Conservation (phyloP, 2,113 vertebrate genomes). For the Equus quagga region DNA sequence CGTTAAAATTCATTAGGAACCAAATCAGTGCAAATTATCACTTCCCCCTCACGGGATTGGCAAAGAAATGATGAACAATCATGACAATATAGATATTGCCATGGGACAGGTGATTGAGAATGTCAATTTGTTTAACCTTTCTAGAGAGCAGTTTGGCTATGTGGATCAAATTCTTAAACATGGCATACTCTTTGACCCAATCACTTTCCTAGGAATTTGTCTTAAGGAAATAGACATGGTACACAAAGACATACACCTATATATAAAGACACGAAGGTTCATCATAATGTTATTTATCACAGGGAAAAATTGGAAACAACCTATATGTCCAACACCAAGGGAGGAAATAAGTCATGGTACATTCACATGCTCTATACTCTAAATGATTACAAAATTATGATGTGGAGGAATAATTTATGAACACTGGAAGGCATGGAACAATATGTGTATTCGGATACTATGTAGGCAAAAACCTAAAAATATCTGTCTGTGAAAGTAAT, state of each 20-base stretch:
- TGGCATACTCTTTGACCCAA: not conserved
- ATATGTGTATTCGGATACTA: not conserved
- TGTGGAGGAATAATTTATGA: not conserved
- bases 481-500: not conserved
- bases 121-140: not conserved
- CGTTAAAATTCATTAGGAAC: slow-evolving; percentile 31
- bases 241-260: not conserved
- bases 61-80: not conserved
- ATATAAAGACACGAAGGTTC: not conserved
- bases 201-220: not conserved
- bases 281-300: not conserved
- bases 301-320: not conserved
- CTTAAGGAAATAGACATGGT: not conserved
- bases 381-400: not conserved
- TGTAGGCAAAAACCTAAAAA: not conserved
- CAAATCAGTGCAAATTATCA: slow-evolving; percentile 16
- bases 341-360: not conserved
- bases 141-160: not conserved
- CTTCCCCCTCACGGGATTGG: not conserved
- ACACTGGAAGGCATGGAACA: not conserved
- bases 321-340: not conserved
- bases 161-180: not conserved
- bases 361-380: not conserved
- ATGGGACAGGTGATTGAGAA: not conserved
- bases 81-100: not conserved